phyloP scores from a whole-genome alignment of 2,113 vertebrate genomes.

The Nematolebias whitei region DNA sequence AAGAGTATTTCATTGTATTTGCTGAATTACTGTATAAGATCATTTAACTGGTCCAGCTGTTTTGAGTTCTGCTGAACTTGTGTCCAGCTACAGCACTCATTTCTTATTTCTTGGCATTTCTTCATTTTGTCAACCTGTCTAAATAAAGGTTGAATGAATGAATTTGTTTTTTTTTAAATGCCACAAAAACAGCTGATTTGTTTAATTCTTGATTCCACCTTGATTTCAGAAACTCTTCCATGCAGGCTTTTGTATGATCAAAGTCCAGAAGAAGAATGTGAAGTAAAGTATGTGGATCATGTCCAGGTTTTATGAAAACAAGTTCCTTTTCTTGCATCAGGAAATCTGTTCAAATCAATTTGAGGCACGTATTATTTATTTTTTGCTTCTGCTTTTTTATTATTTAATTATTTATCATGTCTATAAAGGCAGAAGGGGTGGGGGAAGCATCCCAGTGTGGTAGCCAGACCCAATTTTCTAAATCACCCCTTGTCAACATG shows the following conservation, averaged over 20 bases:
- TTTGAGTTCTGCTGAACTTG: no score
- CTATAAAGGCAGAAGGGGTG: slow-evolving; percentile 26
- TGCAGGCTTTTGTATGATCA: background rate
- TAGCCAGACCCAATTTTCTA: slow-evolving; percentile 46
- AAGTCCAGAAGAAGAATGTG: background rate
- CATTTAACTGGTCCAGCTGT: no score
- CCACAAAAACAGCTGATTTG: no score
- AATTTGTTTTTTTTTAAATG: no score
- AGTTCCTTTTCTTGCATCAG: slow-evolving; percentile 33
- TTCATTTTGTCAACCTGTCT: no score
- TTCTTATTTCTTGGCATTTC: no score
- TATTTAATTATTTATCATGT: slow-evolving; percentile 68
- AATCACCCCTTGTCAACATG: slow-evolving; percentile 26
- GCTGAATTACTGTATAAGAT: no score
- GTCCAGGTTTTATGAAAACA: slow-evolving; percentile 7
- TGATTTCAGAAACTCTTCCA: no score
- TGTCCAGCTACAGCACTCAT: no score
- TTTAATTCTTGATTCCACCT: no score
- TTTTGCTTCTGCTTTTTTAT: slow-evolving; percentile 33
- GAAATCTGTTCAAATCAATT: slow-evolving; percentile 34
- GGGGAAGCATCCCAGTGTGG: slow-evolving; percentile 16
- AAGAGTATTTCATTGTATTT: no score
- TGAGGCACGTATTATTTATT: slow-evolving; percentile 33
- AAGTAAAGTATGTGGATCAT: slow-evolving; percentile 2
- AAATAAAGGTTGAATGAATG: no score